Evolutionary conservation across 2,797 vertebrate genomes (phyloP), one percentile per base, ranked within the genome.

Genomic region (Gouania willdenowi): DNA sequence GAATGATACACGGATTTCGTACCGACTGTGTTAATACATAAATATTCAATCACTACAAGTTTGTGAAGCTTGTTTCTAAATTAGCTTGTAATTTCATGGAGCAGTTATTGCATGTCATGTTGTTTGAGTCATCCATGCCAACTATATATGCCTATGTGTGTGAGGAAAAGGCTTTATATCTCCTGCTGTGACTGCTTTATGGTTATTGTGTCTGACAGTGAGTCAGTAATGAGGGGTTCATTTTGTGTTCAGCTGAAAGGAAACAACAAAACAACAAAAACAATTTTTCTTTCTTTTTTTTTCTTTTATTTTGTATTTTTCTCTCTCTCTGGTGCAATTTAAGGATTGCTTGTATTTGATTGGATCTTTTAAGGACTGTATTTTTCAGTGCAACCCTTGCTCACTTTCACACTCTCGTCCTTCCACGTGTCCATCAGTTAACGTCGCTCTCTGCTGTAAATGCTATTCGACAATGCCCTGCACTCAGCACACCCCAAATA

Each of bases 391-490:
- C 31, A 37, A 55, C 20, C 45, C 46, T 42, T 24, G 11, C 50
- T 25, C 20, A 3, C 27, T 4, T 22, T 11, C 12, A 2, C 33
- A 26, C 35, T 25, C 29, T 4, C 30, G 11, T 6, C 7, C 47
- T 25, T 31, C 2, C 2, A 2, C 24, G 11, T 27, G 30, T 66
- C 41, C 38, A 9, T 54, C 47, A 18, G 39, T 25, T 26, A 47
- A 71, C 31, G 68, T 65, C 38, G 15, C 31, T 74, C 53, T 41
- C 50, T 58, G 43, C 11, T 44, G 26, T 44, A 32, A 73, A 42
- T 5, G 23, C 40, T 67, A 36, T 43, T 26, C 83, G 82, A 84
- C 81, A 85, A 77, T 71, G 61, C 60, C n/a, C 73, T 57, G 66
- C 64, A 50, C 67, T 77, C 62, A 69, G 34, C 53, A 51, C 60